Conservation (phyloP, 2,797 vertebrate species). For the Gallinago nigripennis region DNA sequence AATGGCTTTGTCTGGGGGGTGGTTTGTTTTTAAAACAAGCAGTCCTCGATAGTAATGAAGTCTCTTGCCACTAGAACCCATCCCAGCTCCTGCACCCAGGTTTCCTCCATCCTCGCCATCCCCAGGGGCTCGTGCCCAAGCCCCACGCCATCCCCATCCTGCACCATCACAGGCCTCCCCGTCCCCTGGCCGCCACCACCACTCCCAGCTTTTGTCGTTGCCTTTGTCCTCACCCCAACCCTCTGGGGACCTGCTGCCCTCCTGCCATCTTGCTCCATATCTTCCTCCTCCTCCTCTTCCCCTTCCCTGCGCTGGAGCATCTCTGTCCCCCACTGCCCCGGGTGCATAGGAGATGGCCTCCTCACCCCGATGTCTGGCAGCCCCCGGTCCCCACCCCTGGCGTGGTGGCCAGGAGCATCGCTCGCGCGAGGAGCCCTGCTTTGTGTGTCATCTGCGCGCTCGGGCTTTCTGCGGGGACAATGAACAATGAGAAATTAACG, state of each 20-base stretch:
- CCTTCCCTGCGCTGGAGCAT: rapidly evolving
- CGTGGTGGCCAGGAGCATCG: rapidly evolving
- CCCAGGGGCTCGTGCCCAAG: background rate
- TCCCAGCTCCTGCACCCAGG: background rate
- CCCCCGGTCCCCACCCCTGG: rapidly evolving
- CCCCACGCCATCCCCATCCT: background rate
- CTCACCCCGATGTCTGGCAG: rapidly evolving
- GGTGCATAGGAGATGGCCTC: rapidly evolving
- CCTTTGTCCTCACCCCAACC: background rate
- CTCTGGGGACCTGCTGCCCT: background rate
- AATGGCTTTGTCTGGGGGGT: rapidly evolving
- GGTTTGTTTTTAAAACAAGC: background rate
- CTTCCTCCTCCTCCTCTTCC: background rate
- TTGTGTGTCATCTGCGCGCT: background rate
- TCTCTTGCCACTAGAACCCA: background rate
- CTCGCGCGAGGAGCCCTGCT: background rate
- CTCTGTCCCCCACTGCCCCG: rapidly evolving
- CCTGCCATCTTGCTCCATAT: background rate
- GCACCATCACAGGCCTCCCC: background rate
- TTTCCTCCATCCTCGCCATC: background rate
- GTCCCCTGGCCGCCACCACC: background rate
- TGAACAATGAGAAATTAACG: slow-evolving; percentile 55
- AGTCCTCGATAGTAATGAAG: background rate
- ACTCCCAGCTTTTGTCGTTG: background rate
- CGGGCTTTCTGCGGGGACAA: background rate